Evolutionary conservation across 2,888 invertebrate species (phyloP).

Genomic region (Antitype chi): DNA sequence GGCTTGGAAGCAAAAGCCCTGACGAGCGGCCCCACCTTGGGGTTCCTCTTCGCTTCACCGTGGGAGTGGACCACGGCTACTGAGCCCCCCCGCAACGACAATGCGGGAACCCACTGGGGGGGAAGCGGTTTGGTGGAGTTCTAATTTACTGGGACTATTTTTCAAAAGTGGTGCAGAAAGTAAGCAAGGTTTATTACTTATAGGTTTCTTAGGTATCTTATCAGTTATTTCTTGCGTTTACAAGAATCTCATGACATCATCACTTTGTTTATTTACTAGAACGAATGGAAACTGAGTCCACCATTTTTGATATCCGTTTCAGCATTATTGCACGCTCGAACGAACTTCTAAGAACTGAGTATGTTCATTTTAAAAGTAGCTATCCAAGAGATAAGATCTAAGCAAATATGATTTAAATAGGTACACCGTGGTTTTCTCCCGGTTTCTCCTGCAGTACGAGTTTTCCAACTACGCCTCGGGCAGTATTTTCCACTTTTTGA

Average conservation of each 20-base stretch:
- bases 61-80: no score
- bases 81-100: no score
- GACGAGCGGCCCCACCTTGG: no score
- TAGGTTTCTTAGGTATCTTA: background rate
- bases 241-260: conserved; percentile 25
- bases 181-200: background rate
- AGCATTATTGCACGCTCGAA: background rate
- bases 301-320: conserved; percentile 10
- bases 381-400: background rate
- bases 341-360: background rate
- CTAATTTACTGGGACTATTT: background rate
- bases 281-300: conserved; percentile 35
- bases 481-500: conserved; percentile 40
- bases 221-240: background rate
- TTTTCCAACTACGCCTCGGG: conserved; percentile 15
- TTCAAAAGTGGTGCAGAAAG: background rate
- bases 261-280: conserved; percentile 24
- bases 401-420: conserved; percentile 4
- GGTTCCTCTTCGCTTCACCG: no score
- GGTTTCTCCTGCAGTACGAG: conserved; percentile 4
- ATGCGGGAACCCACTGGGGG: no score
- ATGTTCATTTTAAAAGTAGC: background rate
- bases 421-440: background rate
- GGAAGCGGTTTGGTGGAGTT: background rate
- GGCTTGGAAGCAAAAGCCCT: no score